Percentiles rank a stretch among this genome's conserved stretches.
Conservation (phyloP, 1,140 invertebrate genomes). For the Sinonovacula constricta region DNA sequence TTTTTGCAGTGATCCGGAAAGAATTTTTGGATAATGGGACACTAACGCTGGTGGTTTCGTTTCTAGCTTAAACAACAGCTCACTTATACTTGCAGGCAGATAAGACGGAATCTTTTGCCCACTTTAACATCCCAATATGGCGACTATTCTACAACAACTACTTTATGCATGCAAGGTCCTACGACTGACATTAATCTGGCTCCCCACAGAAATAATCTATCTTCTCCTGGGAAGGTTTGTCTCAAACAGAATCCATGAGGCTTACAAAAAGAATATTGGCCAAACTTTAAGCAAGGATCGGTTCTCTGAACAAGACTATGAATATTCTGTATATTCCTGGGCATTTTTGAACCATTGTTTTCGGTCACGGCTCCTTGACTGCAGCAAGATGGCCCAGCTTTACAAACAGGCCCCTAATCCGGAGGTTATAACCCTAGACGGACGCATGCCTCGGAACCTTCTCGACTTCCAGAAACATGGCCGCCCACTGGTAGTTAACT, state of each 20-base stretch:
- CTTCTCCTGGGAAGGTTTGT: constrained; percentile 13
- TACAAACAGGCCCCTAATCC: constrained; percentile 7
- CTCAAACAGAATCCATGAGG: neutral
- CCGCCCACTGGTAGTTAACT: constrained; percentile 65
- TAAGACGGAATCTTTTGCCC: too few relatives aligned
- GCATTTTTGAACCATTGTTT: constrained; percentile 8
- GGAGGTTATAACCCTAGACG: constrained; percentile 13
- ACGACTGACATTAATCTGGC: constrained; percentile 22
- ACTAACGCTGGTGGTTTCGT: too few relatives aligned
- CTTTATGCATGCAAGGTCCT: too few relatives aligned
- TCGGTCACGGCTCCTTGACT: neutral
- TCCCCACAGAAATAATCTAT: neutral
- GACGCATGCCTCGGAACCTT: constrained; percentile 21
- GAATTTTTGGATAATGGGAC: too few relatives aligned
- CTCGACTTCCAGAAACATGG: constrained; percentile 48
- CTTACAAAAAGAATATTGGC: neutral
- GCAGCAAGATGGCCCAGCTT: neutral
- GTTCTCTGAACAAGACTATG: constrained; percentile 12
- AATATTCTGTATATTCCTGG: neutral
- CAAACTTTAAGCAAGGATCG: neutral
- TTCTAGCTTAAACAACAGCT: too few relatives aligned
- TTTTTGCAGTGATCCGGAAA: too few relatives aligned
- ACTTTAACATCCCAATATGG: too few relatives aligned
- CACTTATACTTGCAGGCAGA: too few relatives aligned
- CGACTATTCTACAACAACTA: too few relatives aligned